phyloP scores from a whole-genome alignment of 2,113 vertebrate species.

The Trichechus manatus region DNA sequence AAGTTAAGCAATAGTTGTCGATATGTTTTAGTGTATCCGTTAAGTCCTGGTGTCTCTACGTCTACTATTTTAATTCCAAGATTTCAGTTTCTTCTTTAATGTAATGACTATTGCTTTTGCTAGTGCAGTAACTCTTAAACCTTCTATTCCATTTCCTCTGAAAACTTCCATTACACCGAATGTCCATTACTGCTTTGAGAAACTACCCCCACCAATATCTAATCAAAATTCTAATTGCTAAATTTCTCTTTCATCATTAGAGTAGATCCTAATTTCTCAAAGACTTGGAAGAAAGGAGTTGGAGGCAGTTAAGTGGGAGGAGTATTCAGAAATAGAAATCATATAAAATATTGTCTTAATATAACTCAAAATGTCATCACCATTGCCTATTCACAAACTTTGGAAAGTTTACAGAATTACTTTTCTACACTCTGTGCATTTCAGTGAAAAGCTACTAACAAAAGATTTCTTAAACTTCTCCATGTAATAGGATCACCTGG shows the following conservation, averaged over 20 bases:
- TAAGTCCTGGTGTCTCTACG: neutral
- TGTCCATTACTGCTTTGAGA: neutral
- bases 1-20: neutral
- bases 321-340: neutral
- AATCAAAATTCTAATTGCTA: neutral
- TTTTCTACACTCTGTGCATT: neutral
- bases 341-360: neutral
- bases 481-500: neutral
- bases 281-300: neutral
- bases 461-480: neutral
- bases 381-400: neutral
- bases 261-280: neutral
- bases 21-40: neutral
- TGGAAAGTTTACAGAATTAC: neutral
- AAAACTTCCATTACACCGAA: neutral
- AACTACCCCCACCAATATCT: neutral
- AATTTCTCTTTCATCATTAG: neutral
- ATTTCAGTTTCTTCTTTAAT: neutral
- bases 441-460: neutral
- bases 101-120: neutral
- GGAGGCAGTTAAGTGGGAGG: neutral
- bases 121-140: neutral
- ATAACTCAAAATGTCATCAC: neutral
- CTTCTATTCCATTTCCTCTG: neutral
- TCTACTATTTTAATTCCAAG: neutral